A percentile compares a stretch with the other conserved stretches of the same genome.
Conservation (phyloP, 2,113 vertebrate species). For the Orcinus orca region DNA sequence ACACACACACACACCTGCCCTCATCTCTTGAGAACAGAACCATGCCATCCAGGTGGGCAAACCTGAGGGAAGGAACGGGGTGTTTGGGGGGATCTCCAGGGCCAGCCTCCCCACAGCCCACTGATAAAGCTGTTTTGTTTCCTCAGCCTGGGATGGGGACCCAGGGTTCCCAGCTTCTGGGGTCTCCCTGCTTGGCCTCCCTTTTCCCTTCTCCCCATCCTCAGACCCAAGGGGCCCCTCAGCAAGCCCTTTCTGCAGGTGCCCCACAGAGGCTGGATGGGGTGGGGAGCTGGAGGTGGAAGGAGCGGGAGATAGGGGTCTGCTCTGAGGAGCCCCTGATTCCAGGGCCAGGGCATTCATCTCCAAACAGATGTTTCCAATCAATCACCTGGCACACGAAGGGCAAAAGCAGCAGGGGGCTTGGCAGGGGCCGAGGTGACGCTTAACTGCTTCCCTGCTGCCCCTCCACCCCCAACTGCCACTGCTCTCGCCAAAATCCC, state of each 20-base stretch:
- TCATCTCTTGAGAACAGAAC: not conserved
- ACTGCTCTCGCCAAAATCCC: not conserved
- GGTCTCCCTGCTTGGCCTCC: not conserved
- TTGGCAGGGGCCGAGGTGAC: conserved; percentile 42
- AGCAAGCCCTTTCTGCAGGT: not conserved
- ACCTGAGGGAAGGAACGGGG: not conserved
- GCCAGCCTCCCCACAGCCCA: not conserved
- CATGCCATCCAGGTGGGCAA: not conserved
- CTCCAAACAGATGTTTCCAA: conserved; percentile 76
- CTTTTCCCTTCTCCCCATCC: not conserved
- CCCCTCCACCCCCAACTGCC: rapidly evolving
- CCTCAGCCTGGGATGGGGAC: not conserved
- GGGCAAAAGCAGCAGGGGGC: conserved; percentile 68
- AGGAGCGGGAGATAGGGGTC: not conserved
- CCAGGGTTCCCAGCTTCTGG: not conserved
- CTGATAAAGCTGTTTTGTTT: not conserved
- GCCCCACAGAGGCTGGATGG: not conserved
- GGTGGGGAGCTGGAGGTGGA: not conserved
- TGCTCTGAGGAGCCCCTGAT: conserved; percentile 31
- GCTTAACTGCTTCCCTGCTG: conserved; percentile 56
- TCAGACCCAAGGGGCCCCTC: not conserved
- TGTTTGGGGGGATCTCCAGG: not conserved
- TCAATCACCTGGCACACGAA: conserved; percentile 59
- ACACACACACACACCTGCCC: not conserved
- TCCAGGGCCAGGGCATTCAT: conserved; percentile 16